phyloP scores from a whole-genome alignment of 2,113 vertebrate genomes.

The Callopanchax toddi region DNA sequence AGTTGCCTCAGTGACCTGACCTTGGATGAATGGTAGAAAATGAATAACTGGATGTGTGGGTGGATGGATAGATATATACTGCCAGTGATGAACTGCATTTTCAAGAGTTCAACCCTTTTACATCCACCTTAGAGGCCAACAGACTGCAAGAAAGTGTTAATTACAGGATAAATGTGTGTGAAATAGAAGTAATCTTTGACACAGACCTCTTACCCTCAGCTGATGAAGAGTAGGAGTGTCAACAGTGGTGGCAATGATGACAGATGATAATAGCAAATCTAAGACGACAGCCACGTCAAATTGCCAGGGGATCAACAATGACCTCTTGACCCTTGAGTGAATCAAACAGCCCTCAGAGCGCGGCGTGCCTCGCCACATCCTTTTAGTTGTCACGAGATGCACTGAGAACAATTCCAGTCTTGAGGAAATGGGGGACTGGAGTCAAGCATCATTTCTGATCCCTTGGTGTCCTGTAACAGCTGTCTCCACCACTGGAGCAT shows the following conservation, averaged over 20 bases:
- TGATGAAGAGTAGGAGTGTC: constrained; percentile 4
- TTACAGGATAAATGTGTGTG: constrained; percentile 13
- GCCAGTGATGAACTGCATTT: neutral
- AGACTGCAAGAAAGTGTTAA: neutral
- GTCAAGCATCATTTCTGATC: constrained; percentile 59
- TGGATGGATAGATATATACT: no score
- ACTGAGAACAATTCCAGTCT: constrained; percentile 35
- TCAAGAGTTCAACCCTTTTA: neutral
- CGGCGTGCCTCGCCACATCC: constrained; percentile 6
- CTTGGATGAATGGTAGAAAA: no score
- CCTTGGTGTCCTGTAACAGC: constrained; percentile 61
- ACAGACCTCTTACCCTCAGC: constrained; percentile 31
- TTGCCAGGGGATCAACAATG: constrained; percentile 37
- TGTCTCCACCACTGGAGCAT: constrained; percentile 61
- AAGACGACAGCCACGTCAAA: constrained; percentile 52
- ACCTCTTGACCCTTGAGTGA: constrained; percentile 43
- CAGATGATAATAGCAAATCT: constrained; percentile 50
- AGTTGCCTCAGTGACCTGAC: no score
- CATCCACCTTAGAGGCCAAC: neutral
- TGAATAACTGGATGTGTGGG: no score
- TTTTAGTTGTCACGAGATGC: constrained; percentile 52
- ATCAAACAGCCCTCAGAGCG: constrained; percentile 20
- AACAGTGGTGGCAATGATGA: constrained; percentile 4
- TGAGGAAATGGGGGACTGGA: constrained; percentile 36
- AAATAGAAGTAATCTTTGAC: constrained; percentile 41